Conservation (phyloP, 2,113 vertebrate genomes). For the Arenaria interpres region DNA sequence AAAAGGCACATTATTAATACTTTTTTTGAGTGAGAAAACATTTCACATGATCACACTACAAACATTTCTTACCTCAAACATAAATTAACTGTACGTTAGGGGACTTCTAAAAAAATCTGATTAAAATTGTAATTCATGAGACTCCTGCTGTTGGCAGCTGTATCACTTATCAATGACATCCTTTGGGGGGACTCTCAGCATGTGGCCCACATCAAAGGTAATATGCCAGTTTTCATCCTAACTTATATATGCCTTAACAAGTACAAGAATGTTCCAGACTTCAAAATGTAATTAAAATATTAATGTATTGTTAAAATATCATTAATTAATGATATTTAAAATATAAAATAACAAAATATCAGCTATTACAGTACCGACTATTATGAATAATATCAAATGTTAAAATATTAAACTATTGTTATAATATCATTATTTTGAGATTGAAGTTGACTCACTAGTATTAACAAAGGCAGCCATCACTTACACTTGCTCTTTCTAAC, state of each 20-base stretch:
- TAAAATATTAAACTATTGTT: not conserved
- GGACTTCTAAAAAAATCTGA: not conserved
- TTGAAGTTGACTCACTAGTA: not conserved
- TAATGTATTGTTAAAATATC: not conserved
- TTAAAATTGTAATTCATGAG: conserved; percentile 58
- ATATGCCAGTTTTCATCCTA: not conserved
- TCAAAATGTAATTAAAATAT: not conserved
- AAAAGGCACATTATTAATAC: not conserved
- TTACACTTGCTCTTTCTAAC: not conserved
- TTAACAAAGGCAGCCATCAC: not conserved
- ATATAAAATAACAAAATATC: too few species aligned
- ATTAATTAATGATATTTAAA: not conserved
- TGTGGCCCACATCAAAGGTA: conserved; percentile 34
- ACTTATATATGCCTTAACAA: conserved; percentile 2
- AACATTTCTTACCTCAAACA: not conserved
- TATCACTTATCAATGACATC: not conserved
- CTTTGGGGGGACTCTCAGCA: conserved; percentile 45
- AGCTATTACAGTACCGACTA: too few species aligned
- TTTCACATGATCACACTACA: not conserved
- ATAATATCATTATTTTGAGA: not conserved
- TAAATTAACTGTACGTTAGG: not conserved
- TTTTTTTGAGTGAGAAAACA: not conserved
- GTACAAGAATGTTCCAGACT: not conserved
- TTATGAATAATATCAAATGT: too few species aligned
- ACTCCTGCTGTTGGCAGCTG: conserved; percentile 68